Conservation (phyloP, 1,140 invertebrate genomes). For the Euura lappo region DNA sequence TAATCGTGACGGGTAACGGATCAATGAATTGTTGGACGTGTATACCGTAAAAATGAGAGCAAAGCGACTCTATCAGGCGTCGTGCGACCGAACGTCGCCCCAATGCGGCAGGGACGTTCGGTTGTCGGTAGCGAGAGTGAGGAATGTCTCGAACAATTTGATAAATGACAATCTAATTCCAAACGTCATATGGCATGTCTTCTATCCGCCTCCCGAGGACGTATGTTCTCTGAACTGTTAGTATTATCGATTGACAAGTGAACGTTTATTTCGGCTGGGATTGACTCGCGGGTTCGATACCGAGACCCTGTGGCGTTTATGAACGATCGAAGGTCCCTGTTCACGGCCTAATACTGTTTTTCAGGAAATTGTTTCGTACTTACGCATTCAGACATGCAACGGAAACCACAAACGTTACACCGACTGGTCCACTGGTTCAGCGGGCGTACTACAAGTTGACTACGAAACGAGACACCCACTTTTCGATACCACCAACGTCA, state of each 20-base stretch:
- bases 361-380: not conserved
- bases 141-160: not conserved
- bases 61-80: not conserved
- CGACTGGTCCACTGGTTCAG: not conserved
- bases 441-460: not conserved
- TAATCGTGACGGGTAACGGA: not conserved
- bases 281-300: not conserved
- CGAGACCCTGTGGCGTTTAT: not conserved
- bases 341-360: not conserved
- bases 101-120: no score
- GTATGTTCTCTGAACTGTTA: not conserved
- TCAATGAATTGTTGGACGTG: not conserved
- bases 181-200: not conserved
- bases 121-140: no score
- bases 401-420: not conserved
- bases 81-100: not conserved
- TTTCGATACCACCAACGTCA: not conserved
- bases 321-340: not conserved
- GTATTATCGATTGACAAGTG: conserved; percentile 7
- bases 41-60: not conserved
- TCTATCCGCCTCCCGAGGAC: not conserved
- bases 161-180: not conserved
- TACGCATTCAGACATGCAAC: not conserved
- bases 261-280: not conserved
- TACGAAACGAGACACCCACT: not conserved